Evolutionary conservation across 2,113 vertebrate species (phyloP).

Genomic region (Grallaria varia): DNA sequence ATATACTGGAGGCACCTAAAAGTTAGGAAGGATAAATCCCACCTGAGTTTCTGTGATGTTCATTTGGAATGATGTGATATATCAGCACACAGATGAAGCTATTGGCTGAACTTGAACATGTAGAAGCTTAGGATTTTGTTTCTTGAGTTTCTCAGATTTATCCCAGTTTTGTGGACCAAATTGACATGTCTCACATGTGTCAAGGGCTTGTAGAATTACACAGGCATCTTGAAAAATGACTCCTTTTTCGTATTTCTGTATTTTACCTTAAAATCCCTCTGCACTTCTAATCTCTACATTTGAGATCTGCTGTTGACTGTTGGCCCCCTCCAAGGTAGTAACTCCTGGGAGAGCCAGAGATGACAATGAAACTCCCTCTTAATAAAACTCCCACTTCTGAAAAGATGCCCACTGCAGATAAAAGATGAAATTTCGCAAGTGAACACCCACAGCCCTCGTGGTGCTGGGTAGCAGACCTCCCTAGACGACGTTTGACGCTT

Average conservation of each 20-base stretch:
- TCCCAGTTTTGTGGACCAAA: background rate
- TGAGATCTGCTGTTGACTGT: background rate
- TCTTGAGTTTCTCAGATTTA: background rate
- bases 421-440: background rate
- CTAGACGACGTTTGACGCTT: background rate
- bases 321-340: background rate
- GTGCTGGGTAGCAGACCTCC: background rate
- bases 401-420: background rate
- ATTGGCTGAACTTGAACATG: background rate
- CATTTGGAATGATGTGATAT: background rate
- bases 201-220: background rate
- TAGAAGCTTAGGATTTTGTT: background rate
- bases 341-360: background rate
- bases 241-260: background rate
- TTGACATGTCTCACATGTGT: accelerated
- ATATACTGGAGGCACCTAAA: background rate
- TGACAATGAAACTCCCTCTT: background rate
- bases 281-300: background rate
- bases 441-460: background rate
- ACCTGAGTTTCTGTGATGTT: background rate
- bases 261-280: background rate
- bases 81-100: background rate
- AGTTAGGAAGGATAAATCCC: background rate
- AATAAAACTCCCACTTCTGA: background rate
- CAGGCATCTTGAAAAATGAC: background rate